A percentile compares a stretch with the other conserved stretches of the same genome.
phyloP scores from a whole-genome alignment of 1,140 invertebrate species.

The Aethina tumida region DNA sequence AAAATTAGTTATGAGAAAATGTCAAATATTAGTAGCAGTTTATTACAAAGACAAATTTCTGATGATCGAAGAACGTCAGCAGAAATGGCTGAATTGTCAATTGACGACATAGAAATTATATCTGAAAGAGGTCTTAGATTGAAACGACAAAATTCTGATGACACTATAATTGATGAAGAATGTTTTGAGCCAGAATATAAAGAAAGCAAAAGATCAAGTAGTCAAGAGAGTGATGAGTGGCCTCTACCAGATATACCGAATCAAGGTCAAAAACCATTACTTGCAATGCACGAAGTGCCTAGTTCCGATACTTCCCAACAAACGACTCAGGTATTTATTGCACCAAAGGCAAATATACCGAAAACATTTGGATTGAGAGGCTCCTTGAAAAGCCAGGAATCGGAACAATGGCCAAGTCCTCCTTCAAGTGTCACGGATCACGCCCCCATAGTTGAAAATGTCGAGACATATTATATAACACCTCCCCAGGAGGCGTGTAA shows the following conservation, averaged over 20 bases:
- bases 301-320: slow-evolving; percentile 34
- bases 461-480: slow-evolving; percentile 76
- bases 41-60: slow-evolving; percentile 45
- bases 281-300: slow-evolving; percentile 32
- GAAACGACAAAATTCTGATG: slow-evolving; percentile 34
- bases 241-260: slow-evolving; percentile 53
- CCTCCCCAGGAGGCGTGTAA: slow-evolving; percentile 55
- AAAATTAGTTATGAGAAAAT: slow-evolving; percentile 23
- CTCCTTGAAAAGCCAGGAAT: slow-evolving; percentile 45
- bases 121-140: slow-evolving; percentile 32
- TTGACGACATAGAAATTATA: slow-evolving; percentile 48
- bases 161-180: slow-evolving; percentile 36
- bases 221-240: slow-evolving; percentile 61
- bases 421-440: slow-evolving; percentile 53
- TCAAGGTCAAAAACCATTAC: slow-evolving; percentile 22
- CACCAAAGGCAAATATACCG: slow-evolving; percentile 30
- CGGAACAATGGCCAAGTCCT: slow-evolving; percentile 68
- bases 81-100: slow-evolving; percentile 70
- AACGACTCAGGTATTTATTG: slow-evolving; percentile 35
- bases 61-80: slow-evolving; percentile 69
- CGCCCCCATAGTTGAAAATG: slow-evolving; percentile 57
- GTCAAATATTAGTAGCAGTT: slow-evolving; percentile 27
- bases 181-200: slow-evolving; percentile 25
- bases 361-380: slow-evolving; percentile 33
- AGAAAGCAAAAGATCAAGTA: slow-evolving; percentile 37